Percentiles rank a stretch among this genome's conserved stretches.
Conservation (phyloP, 2,113 vertebrate genomes). For the Neofelis nebulosa region DNA sequence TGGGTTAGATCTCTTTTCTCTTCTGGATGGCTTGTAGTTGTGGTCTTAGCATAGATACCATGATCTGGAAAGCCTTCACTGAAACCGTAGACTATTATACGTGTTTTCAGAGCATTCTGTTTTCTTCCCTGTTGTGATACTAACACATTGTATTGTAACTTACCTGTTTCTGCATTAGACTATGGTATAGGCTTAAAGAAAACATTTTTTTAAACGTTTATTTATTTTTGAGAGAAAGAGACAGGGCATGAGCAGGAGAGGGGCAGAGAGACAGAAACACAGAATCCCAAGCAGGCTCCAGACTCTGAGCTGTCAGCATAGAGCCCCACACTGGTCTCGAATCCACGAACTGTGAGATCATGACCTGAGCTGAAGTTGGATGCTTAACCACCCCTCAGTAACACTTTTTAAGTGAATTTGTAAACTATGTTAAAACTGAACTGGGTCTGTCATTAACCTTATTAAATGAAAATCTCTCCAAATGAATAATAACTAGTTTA, state of each 20-base stretch:
- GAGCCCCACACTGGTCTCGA: too few species aligned
- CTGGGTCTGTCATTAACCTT: not conserved
- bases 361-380: too few species aligned
- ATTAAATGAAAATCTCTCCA: conserved; percentile 1
- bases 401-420: not conserved
- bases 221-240: not conserved
- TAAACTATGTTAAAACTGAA: not conserved
- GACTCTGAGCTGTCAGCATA: too few species aligned
- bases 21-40: not conserved
- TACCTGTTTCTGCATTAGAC: conserved; percentile 5
- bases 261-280: not conserved
- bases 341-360: too few species aligned
- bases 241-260: not conserved
- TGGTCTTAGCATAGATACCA: not conserved
- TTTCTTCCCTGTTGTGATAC: not conserved
- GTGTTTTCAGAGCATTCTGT: not conserved
- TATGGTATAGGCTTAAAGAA: not conserved
- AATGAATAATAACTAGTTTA: not conserved
- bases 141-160: not conserved
- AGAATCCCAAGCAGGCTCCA: not conserved
- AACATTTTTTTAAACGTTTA: not conserved
- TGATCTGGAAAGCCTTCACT: not conserved
- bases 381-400: not conserved
- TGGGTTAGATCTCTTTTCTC: not conserved
- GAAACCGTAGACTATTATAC: not conserved